Percentiles rank a stretch among this genome's conserved stretches.
Evolutionary conservation across 2,888 invertebrate species (phyloP).

Genomic region (Brachypterus glaber): DNA sequence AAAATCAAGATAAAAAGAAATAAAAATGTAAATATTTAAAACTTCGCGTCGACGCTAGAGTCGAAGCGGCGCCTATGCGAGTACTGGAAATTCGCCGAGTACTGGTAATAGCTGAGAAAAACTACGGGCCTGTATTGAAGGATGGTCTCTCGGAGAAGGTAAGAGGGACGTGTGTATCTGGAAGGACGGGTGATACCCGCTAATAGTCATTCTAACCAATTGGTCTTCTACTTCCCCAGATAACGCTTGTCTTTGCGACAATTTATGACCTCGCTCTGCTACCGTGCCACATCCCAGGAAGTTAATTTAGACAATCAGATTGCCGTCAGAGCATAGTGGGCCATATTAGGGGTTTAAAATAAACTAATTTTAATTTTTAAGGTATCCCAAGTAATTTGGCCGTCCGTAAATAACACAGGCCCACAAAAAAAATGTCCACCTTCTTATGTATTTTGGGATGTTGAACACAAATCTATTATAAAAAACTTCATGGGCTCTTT

Average conservation of each 20-base stretch:
- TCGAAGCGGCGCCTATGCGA: background rate
- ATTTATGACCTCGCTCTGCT: conserved; percentile 26
- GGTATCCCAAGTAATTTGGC: too few species aligned
- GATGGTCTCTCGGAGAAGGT: conserved; percentile 1
- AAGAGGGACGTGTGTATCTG: background rate
- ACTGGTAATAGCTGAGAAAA: background rate
- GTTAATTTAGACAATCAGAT: conserved; percentile 17
- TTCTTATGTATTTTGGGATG: too few species aligned
- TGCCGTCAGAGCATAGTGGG: background rate
- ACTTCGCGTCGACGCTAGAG: too few species aligned
- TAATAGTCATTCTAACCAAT: conserved; percentile 32
- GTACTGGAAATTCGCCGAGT: conserved; percentile 2
- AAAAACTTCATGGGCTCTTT: too few species aligned
- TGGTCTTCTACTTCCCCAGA: conserved; percentile 23
- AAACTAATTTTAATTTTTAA: conserved; percentile 19
- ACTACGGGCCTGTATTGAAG: conserved; percentile 2
- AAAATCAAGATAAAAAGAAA: too few species aligned
- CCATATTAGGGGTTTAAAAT: conserved; percentile 19
- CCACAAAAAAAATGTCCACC: too few species aligned
- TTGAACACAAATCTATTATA: too few species aligned
- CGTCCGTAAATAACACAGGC: too few species aligned
- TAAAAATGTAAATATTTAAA: too few species aligned
- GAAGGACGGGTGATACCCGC: conserved; percentile 19
- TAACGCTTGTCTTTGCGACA: conserved; percentile 21
- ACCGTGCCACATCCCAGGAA: conserved; percentile 23